Percentiles rank a stretch among this genome's conserved stretches.
phyloP scores from a whole-genome alignment of 2,113 vertebrate genomes.

The Rhabdomys dilectus region DNA sequence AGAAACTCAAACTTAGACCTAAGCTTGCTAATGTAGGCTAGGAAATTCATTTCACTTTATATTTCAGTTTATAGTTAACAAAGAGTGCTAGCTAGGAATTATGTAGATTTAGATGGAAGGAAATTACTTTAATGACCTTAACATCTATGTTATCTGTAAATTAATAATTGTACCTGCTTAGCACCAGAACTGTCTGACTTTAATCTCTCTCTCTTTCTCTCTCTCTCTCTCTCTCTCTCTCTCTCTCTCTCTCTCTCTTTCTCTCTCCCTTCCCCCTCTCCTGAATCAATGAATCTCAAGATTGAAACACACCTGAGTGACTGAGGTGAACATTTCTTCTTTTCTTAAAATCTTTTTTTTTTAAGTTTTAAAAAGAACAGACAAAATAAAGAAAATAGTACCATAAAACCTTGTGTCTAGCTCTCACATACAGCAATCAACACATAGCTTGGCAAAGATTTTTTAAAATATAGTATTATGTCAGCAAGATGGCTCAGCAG shows the following conservation, averaged over 20 bases:
- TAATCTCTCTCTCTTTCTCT: neutral
- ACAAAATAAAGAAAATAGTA: neutral
- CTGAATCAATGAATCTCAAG: neutral
- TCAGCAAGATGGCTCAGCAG: too few species aligned
- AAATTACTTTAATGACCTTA: neutral
- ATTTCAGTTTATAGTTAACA: neutral
- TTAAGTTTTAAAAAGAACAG: neutral
- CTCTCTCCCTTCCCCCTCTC: neutral
- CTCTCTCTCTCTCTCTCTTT: too few species aligned
- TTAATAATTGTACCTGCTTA: neutral
- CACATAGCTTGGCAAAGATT: neutral
- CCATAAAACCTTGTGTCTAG: neutral
- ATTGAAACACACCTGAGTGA: neutral
- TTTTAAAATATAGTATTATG: neutral
- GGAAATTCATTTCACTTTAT: neutral
- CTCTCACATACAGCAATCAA: neutral
- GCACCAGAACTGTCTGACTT: neutral
- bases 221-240: too few species aligned
- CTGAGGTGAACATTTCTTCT: neutral
- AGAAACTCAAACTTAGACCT: neutral
- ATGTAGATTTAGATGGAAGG: neutral
- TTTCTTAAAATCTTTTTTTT: neutral
- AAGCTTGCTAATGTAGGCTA: neutral
- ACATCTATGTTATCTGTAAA: neutral
- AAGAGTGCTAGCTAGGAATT: neutral